Conservation (phyloP, 2,888 invertebrate genomes). For the Lasioglossum morio region DNA sequence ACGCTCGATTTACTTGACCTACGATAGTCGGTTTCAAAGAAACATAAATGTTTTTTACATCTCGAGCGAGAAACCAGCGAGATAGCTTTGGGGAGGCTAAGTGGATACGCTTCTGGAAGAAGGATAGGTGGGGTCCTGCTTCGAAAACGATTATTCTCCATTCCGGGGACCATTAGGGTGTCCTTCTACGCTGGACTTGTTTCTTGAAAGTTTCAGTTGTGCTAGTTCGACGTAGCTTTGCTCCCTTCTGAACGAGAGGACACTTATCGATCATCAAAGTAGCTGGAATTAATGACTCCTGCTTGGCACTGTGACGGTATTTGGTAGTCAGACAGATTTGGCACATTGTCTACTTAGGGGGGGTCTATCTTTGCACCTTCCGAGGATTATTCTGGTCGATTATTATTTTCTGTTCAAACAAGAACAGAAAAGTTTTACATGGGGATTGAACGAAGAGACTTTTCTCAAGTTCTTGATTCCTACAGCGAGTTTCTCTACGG, state of each 20-base stretch:
- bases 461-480: too few species aligned
- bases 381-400: neutral
- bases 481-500: neutral
- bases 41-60: constrained; percentile 36
- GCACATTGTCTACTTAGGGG: neutral
- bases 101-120: neutral
- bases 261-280: neutral
- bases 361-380: neutral
- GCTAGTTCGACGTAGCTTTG: neutral
- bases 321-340: neutral
- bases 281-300: neutral
- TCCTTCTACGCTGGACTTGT: neutral
- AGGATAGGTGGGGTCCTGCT: neutral
- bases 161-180: neutral
- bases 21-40: constrained; percentile 36
- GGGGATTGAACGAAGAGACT: too few species aligned
- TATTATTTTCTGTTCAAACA: neutral
- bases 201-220: neutral
- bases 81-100: neutral
- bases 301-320: neutral
- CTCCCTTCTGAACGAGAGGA: neutral
- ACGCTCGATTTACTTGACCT: constrained; percentile 60
- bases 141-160: neutral
- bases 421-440: neutral
- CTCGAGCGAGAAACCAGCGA: neutral